Conservation (phyloP, 2,113 vertebrate species). For the Tympanuchus pallidicinctus region DNA sequence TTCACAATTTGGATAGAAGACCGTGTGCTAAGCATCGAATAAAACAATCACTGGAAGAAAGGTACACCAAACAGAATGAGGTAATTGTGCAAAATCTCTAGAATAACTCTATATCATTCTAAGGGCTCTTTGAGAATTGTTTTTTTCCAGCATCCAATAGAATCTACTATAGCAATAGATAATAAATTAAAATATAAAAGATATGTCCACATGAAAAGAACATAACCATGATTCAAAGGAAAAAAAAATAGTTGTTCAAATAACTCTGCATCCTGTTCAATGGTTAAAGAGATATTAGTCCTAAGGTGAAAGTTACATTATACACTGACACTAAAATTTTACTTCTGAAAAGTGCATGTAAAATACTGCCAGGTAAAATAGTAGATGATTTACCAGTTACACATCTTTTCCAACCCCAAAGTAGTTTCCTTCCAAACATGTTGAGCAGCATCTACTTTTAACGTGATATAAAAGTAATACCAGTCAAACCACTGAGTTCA, state of each 20-base stretch:
- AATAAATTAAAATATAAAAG: slow-evolving; percentile 75
- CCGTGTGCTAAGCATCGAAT: slow-evolving; percentile 15
- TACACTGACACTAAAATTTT: slow-evolving; percentile 55
- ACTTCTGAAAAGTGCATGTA: slow-evolving; percentile 70
- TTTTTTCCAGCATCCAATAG: slow-evolving; percentile 57
- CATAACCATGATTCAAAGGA: slow-evolving; percentile 54
- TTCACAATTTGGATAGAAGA: slow-evolving; percentile 27
- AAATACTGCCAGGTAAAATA: slow-evolving; percentile 69
- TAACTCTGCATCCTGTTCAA: slow-evolving; percentile 32
- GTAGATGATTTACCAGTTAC: slow-evolving; percentile 58
- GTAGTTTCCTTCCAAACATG: slow-evolving; percentile 73
- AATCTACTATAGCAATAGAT: slow-evolving; percentile 50
- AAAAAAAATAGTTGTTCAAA: not conserved
- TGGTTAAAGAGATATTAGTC: slow-evolving; percentile 49
- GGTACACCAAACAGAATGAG: slow-evolving; percentile 68
- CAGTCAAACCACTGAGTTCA: slow-evolving; percentile 63
- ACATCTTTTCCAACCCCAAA: slow-evolving; percentile 62
- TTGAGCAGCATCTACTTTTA: slow-evolving; percentile 71
- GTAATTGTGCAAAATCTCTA: slow-evolving; percentile 73
- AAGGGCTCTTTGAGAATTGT: slow-evolving; percentile 55
- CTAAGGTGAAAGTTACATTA: slow-evolving; percentile 35
- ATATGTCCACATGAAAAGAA: slow-evolving; percentile 68
- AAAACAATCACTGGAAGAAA: slow-evolving; percentile 66
- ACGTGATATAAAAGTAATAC: slow-evolving; percentile 67
- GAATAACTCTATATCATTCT: slow-evolving; percentile 55